Conservation (phyloP, 2,797 vertebrate genomes). For the Ambastaia sidthimunki region DNA sequence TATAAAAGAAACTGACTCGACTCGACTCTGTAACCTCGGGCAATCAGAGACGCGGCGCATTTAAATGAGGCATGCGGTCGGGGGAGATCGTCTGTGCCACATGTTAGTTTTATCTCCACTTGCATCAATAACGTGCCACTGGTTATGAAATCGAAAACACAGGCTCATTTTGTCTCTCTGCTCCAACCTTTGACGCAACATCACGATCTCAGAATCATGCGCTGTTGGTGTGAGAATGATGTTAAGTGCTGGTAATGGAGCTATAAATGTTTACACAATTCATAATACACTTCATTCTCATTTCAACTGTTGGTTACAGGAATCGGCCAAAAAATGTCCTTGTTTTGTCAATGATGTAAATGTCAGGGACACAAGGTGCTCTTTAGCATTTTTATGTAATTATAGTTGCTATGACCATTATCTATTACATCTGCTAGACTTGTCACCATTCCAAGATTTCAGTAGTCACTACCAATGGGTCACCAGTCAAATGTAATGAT, state of each 20-base stretch:
- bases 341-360: conserved; percentile 25
- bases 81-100: conserved; percentile 33
- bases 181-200: conserved; percentile 69
- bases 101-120: conserved; percentile 19
- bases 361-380: conserved; percentile 35
- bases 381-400: conserved; percentile 32
- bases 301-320: conserved; percentile 24
- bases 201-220: conserved; percentile 67
- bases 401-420: conserved; percentile 7
- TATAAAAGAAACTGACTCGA: conserved; percentile 61
- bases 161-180: conserved; percentile 24
- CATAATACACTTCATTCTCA: conserved; percentile 33
- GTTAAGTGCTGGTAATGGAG: conserved; percentile 56
- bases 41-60: conserved; percentile 47
- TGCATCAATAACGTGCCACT: not conserved
- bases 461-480: not conserved
- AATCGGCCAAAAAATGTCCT: conserved; percentile 29
- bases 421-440: conserved; percentile 29
- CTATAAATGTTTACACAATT: conserved; percentile 26
- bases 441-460: not conserved
- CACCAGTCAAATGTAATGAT: not conserved
- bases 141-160: conserved; percentile 20
- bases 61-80: conserved; percentile 60
- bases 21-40: conserved; percentile 57
- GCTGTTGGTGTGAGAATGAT: conserved; percentile 62